Evolutionary conservation across 2,113 vertebrate species (phyloP).

Genomic region (Petrocephalus microphthalmus): DNA sequence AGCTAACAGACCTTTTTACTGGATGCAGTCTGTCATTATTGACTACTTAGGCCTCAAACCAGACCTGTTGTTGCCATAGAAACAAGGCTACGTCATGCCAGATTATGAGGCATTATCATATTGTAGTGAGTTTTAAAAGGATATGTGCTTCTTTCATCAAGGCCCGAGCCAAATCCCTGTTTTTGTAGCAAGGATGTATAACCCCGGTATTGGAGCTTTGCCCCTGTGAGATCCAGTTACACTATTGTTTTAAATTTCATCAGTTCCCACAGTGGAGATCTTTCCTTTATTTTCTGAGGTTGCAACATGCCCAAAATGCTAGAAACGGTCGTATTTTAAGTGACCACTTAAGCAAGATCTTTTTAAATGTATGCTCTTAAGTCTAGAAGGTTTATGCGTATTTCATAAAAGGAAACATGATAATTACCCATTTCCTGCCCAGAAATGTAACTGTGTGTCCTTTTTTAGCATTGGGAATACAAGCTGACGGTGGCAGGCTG

Average conservation of each 20-base stretch:
- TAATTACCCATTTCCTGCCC: not conserved
- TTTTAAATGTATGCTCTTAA: not conserved
- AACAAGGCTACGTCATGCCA: not conserved
- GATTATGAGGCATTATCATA: not conserved
- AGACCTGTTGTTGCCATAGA: not conserved
- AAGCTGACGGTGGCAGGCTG: not conserved
- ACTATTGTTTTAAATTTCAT: not conserved
- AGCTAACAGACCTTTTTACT: not conserved
- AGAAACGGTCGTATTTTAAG: not conserved
- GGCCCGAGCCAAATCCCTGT: not conserved
- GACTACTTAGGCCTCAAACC: not conserved
- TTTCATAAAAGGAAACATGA: not conserved
- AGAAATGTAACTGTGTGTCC: not conserved
- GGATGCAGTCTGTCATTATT: not conserved
- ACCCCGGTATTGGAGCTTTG: not conserved
- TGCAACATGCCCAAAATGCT: not conserved
- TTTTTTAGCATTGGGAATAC: not conserved
- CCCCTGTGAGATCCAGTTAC: not conserved
- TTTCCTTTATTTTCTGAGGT: not conserved
- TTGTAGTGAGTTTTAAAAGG: not conserved
- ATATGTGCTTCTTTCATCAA: not conserved
- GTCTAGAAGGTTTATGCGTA: not conserved
- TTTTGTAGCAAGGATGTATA: not conserved
- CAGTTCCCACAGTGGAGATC: not conserved
- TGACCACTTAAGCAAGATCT: not conserved